Conservation (phyloP, 2,888 invertebrate species). For the Zaprionus obscuricornis region DNA sequence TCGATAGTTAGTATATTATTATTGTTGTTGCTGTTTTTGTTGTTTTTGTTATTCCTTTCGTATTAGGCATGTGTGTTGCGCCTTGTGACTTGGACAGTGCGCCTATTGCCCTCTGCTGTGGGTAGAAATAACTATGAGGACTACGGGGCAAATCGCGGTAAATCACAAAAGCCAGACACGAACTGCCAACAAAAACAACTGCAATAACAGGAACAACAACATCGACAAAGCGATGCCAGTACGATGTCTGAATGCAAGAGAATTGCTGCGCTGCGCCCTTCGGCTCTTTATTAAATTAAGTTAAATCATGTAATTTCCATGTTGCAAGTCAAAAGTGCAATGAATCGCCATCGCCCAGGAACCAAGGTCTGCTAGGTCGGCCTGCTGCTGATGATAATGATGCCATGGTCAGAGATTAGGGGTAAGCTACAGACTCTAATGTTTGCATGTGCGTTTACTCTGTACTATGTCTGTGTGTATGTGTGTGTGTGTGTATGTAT, state of each 20-base stretch:
- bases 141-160: conserved; percentile 60
- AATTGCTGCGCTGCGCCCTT: conserved; percentile 53
- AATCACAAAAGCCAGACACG: conserved; percentile 74
- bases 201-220: conserved; percentile 22
- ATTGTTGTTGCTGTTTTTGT: conserved; percentile 17
- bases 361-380: conserved; percentile 22
- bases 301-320: conserved; percentile 77
- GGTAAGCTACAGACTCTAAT: conserved; percentile 1
- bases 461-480: too few relatives aligned
- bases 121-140: conserved; percentile 4
- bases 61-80: conserved; percentile 34
- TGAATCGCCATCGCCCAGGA: conserved; percentile 52
- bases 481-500: too few relatives aligned
- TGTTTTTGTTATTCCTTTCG: conserved; percentile 15
- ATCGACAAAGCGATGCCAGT: conserved; percentile 30
- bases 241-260: conserved; percentile 17
- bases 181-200: conserved; percentile 30
- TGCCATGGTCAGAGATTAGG: conserved; percentile 15
- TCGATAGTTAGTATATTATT: too few relatives aligned
- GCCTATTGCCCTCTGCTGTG: conserved; percentile 21
- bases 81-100: conserved; percentile 17
- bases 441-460: too few relatives aligned
- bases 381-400: conserved; percentile 32
- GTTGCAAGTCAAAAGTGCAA: conserved; percentile 77
- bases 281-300: conserved; percentile 78